Base-by-base conservation (phyloP, 2,113 vertebrate species). In the Euleptes europaea region DNA sequence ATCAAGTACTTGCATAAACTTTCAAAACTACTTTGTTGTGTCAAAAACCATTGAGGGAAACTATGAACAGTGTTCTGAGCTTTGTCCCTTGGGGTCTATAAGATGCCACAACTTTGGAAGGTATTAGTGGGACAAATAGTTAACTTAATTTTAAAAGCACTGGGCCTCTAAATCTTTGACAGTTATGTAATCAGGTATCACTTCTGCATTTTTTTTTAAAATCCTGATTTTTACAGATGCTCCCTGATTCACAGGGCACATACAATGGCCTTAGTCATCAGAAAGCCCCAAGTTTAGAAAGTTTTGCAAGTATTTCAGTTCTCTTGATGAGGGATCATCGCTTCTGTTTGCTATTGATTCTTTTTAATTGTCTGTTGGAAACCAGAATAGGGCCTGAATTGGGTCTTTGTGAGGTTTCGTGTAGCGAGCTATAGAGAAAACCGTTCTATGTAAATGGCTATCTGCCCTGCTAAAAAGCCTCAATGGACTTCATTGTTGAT, bases 371-470 rank as follows among this genome's bases (percentile, higher is more conserved):
- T 93, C 95, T 96, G 95, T 96, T 95, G 94, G 95, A 96, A 96
- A 94, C 92, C 88, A 95, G 95, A 87, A 94, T 93, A 90, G 71
- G 33, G 89, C 87, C 91, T 97, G 95, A 97, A 97, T 97, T 2
- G 94, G 93, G 94, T 91, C 96, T 97, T 97, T 97, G 95, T 96
- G 94, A 94, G 84, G 86, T 92, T 94, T 92, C 86, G 79, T 96
- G 91, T 93, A 96, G 94, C 94, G 94, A 96, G 93, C 94, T 93
- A 94, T 90, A 95, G 95, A 97, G 95, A 60, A 93, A 60, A 93
- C 95, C 94, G 93, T 94, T 94, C 94, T 95, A 94, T 96, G 95
- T 95, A 96, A 96, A 96, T 96, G 95, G 95, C 95, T 95, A 86
- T 95, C 94, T 94, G 94, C 91, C 86, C 94, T 94, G 95, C 95